A percentile compares a stretch with the other conserved stretches of the same genome.
phyloP scores from a whole-genome alignment of 2,113 vertebrate species.

The Brachionichthys hirsutus region DNA sequence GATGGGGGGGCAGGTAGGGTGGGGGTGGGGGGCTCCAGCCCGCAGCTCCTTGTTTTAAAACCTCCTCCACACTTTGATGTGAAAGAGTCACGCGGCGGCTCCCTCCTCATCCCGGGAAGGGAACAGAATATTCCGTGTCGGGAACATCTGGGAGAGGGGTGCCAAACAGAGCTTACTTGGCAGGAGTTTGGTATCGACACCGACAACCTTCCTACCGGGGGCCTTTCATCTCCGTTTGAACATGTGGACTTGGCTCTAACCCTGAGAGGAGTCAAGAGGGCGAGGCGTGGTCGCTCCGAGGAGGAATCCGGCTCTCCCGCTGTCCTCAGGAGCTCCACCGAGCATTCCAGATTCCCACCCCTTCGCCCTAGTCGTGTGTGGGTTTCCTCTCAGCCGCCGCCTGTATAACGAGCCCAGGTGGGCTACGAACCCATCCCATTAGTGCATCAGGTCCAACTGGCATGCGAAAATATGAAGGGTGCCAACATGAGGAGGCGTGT shows the following conservation, averaged over 20 bases:
- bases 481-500: too few relatives aligned
- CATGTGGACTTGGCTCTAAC: constrained; percentile 63
- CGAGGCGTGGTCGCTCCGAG: constrained; percentile 42
- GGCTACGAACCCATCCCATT: too few relatives aligned
- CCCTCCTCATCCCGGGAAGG: constrained; percentile 38
- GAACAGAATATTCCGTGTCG: constrained; percentile 31
- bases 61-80: constrained; percentile 66
- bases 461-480: too few relatives aligned
- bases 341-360: constrained; percentile 34
- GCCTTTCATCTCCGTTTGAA: constrained; percentile 72
- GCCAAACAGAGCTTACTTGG: constrained; percentile 53
- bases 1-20: too few relatives aligned
- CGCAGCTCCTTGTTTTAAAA: constrained; percentile 61
- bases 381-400: too few relatives aligned
- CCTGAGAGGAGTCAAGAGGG: constrained; percentile 53
- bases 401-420: too few relatives aligned
- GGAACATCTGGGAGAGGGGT: constrained; percentile 63
- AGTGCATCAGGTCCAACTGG: too few relatives aligned
- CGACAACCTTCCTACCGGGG: constrained; percentile 53
- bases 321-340: constrained; percentile 40
- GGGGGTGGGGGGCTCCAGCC: too few relatives aligned
- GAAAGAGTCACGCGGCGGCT: constrained; percentile 48
- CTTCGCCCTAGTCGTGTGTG: too few relatives aligned
- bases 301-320: constrained; percentile 54
- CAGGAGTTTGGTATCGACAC: constrained; percentile 61